These are phyloP conservation scores for Cliona cf. orientalis DNA, from an alignment of 37 sponge, comb jelly and placozoan species.

Conservation along the genomic window DNA sequence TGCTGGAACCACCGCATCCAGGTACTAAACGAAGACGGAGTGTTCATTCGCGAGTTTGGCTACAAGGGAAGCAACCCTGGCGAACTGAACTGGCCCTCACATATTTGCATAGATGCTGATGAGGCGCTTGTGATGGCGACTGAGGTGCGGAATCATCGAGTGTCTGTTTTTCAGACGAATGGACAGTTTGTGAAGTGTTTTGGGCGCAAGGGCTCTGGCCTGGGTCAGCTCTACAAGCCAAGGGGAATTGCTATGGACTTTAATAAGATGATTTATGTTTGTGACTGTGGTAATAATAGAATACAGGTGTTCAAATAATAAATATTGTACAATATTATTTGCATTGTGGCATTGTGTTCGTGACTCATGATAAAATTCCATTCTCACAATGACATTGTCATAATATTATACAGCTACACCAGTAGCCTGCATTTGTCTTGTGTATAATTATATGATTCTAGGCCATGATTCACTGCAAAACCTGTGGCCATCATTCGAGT, in stretches of 20 bases:
- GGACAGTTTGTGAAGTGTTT: constrained; percentile 30
- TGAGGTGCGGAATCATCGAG: constrained; percentile 34
- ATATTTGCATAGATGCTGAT: constrained; percentile 32
- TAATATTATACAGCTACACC: no score
- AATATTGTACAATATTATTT: not conserved
- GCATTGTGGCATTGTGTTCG: not conserved
- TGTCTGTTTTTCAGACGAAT: constrained; percentile 33
- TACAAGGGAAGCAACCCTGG: constrained; percentile 23
- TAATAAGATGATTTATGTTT: constrained; percentile 34
- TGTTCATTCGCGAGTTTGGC: constrained; percentile 22
- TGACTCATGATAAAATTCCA: no score
- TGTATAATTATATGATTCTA: no score
- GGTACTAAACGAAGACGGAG: constrained; percentile 21
- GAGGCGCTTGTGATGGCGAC: constrained; percentile 17
- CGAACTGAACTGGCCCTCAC: constrained; percentile 10
- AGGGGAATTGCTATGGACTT: constrained; percentile 41
- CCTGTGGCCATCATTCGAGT: no score
- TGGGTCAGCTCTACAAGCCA: constrained; percentile 32
- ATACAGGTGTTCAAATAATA: constrained; percentile 43
- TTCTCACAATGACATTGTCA: no score
- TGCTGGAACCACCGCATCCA: constrained; percentile 33
- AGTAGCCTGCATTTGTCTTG: no score
- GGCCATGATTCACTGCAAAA: no score
- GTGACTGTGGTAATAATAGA: constrained; percentile 51
- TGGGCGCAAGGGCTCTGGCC: constrained; percentile 39